phyloP scores from a whole-genome alignment of 2,888 invertebrate genomes.

The Oegoconia quadripuncta region DNA sequence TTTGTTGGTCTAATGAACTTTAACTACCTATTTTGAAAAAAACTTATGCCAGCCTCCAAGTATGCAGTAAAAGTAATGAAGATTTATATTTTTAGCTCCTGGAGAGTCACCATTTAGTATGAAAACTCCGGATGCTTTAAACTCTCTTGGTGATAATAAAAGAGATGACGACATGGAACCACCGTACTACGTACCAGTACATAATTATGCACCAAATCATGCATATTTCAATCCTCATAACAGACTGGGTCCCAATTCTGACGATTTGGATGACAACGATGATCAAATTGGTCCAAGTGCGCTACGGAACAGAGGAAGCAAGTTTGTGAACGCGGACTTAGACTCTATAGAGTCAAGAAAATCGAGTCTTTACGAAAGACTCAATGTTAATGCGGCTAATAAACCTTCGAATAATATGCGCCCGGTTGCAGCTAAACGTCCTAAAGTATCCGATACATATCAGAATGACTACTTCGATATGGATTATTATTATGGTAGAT shows the following conservation, averaged over 20 bases:
- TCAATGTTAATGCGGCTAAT: too few relatives aligned
- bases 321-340: too few relatives aligned
- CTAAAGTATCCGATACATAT: too few relatives aligned
- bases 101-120: constrained; percentile 20
- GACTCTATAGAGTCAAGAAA: too few relatives aligned
- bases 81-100: background rate
- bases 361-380: too few relatives aligned
- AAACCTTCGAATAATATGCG: too few relatives aligned
- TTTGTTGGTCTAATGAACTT: too few relatives aligned
- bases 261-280: constrained; percentile 1
- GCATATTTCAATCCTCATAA: constrained; percentile 48
- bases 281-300: background rate
- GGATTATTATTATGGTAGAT: constrained; percentile 35
- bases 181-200: constrained; percentile 37
- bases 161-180: constrained; percentile 3
- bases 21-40: too few relatives aligned
- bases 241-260: constrained; percentile 36
- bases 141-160: background rate
- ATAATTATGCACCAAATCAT: constrained; percentile 39
- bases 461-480: constrained; percentile 33
- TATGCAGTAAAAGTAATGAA: background rate
- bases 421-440: too few relatives aligned
- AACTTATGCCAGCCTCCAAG: background rate
- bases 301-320: too few relatives aligned
- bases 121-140: constrained; percentile 7